Conservation (phyloP, 2,113 vertebrate species). For the Castor canadensis region DNA sequence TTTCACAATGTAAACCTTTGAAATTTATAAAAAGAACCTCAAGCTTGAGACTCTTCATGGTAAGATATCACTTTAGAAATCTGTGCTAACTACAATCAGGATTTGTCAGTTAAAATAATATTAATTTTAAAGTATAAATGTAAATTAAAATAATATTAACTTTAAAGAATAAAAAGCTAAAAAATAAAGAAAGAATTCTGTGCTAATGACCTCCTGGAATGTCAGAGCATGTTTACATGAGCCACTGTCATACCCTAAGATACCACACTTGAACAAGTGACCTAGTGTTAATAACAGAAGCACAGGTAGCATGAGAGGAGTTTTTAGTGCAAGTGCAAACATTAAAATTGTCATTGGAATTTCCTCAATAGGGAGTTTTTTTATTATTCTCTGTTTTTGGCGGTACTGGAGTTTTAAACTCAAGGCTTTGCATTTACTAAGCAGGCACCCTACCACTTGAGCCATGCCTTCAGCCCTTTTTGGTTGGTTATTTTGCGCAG, state of each 20-base stretch:
- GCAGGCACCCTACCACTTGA: no score
- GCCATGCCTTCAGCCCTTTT: no score
- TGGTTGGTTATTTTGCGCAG: no score
- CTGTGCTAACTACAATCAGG: neutral
- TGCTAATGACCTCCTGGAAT: neutral
- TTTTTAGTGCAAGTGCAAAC: neutral
- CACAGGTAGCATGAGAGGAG: neutral
- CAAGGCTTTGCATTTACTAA: no score
- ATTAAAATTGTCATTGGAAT: neutral
- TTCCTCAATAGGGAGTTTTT: neutral
- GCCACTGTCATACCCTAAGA: neutral
- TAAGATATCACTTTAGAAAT: neutral
- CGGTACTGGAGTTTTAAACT: no score
- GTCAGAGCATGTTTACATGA: neutral
- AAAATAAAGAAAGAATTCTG: neutral
- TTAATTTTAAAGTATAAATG: neutral
- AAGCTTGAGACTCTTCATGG: neutral
- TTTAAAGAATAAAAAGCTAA: neutral
- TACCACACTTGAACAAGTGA: neutral
- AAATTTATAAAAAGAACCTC: neutral
- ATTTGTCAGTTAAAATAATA: neutral
- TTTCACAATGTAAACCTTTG: neutral
- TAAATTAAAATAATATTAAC: neutral
- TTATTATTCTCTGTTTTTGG: no score
- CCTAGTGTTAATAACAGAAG: neutral